A percentile compares a stretch with the other conserved stretches of the same genome.
phyloP scores from a whole-genome alignment of 2,888 invertebrate species.

The Chloroclystis v-ata region DNA sequence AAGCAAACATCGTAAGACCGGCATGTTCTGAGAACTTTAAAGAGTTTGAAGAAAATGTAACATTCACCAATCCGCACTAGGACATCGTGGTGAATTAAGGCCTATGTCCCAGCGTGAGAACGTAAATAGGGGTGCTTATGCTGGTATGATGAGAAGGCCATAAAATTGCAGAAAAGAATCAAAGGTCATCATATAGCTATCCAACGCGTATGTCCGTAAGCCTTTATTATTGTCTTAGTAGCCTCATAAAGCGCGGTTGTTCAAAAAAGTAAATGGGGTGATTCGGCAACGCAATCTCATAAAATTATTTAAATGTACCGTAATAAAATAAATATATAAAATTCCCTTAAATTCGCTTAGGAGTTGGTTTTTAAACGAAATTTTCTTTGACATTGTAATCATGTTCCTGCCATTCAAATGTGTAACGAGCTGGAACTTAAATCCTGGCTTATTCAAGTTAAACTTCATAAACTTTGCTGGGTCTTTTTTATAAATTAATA shows the following conservation, averaged over 20 bases:
- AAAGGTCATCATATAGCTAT: no score
- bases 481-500: no score
- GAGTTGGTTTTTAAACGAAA: conserved; percentile 30
- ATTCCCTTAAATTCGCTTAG: conserved; percentile 54
- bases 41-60: no score
- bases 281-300: conserved; percentile 66
- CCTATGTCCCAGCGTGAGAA: no score
- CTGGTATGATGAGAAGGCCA: no score
- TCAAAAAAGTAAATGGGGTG: conserved; percentile 65
- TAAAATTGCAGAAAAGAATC: no score
- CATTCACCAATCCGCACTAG: no score
- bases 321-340: conserved; percentile 68
- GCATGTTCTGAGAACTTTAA: no score
- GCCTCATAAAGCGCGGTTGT: conserved; percentile 45
- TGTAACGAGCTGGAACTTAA: not conserved
- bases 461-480: not conserved
- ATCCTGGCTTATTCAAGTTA: not conserved
- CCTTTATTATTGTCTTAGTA: conserved; percentile 20
- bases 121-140: no score
- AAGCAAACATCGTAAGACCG: no score
- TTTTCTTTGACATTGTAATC: conserved; percentile 19
- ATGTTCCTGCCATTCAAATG: conserved; percentile 3
- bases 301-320: conserved; percentile 71
- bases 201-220: conserved; percentile 8
- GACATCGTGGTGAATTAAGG: no score